A percentile compares a stretch with the other conserved stretches of the same genome.
phyloP scores from a whole-genome alignment of 2,888 invertebrate species.

The Drosophila meridionalis region DNA sequence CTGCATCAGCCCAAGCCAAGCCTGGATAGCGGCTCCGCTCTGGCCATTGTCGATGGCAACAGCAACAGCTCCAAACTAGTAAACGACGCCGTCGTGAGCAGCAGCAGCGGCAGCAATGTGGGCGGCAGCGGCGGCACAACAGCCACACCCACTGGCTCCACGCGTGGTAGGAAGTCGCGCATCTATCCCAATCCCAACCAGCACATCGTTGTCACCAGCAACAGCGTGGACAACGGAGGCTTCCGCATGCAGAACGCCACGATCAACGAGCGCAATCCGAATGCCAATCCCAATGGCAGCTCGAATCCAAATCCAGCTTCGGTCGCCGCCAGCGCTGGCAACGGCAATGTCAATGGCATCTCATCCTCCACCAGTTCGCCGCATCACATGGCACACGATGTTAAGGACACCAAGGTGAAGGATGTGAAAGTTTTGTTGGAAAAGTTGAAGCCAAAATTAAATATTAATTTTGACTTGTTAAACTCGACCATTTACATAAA shows the following conservation, averaged over 20 bases:
- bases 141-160: slow-evolving; percentile 65
- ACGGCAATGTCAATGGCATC: slow-evolving; percentile 63
- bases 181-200: slow-evolving; percentile 83
- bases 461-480: too few species aligned
- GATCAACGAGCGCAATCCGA: slow-evolving; percentile 66
- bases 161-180: slow-evolving; percentile 81
- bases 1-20: slow-evolving; percentile 82
- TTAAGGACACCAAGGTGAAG: slow-evolving; percentile 83
- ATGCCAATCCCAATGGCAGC: slow-evolving; percentile 24
- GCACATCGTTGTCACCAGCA: slow-evolving; percentile 82
- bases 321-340: slow-evolving; percentile 50
- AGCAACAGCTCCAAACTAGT: slow-evolving; percentile 43
- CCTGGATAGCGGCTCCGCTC: slow-evolving; percentile 52
- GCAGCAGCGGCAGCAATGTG: slow-evolving; percentile 51
- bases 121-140: slow-evolving; percentile 30
- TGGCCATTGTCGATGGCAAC: slow-evolving; percentile 41
- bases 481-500: too few species aligned
- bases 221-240: slow-evolving; percentile 82
- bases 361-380: slow-evolving; percentile 83
- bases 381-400: slow-evolving; percentile 80
- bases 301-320: slow-evolving; percentile 23
- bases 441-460: background rate
- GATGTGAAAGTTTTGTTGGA: background rate
- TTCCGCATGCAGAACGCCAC: slow-evolving; percentile 74
- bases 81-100: slow-evolving; percentile 69